Evolutionary conservation across 2,797 vertebrate genomes (phyloP), one percentile per base, ranked within the genome.

Genomic region (Cossypha dichroa): DNA sequence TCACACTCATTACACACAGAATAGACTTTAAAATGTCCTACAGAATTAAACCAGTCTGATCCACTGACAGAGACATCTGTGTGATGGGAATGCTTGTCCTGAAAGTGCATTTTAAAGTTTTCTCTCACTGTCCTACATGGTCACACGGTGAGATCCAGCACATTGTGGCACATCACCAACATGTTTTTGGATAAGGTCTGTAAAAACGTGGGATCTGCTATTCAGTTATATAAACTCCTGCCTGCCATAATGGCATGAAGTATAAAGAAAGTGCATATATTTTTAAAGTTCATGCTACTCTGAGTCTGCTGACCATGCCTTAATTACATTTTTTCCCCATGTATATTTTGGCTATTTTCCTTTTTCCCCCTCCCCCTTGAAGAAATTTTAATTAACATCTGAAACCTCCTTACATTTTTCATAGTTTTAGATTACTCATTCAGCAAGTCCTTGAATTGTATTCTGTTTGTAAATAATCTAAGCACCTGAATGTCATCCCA

Each of bases 131-230:
- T 15, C 20, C 64, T 22, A 2, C 3, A 5, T 4, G 26, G 60
- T 29, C 9, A 5, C 67, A 63, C n/a, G 46, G 9, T 4, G 29
- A 18, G 40, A 67, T 14, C 34, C n/a, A 79, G 76, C 58, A 68
- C 13, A 21, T 4, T 1, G 1, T 9, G 40, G 38, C 52, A n/a
- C 8, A 3, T 20, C 54, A 43, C 5, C 25, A 18, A 1, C 1
- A 4, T 3, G 13, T 5, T 85, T 69, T 54, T 41, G 25, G 34
- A 10, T 40, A 28, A 41, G 11, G 6, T 6, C 41, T 62, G 52
- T 25, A 8, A 78, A 62, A 74, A n/a, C 11, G 12, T 23, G 13
- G 36, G 38, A 40, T 40, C 46, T 52, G 34, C 62, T 38, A 0
- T 22, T 70, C 20, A 18, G 2, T 41, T 15, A 2, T 3, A 2